Evolutionary conservation across 2,113 vertebrate species (phyloP).

Genomic region (Callaeas wilsoni): DNA sequence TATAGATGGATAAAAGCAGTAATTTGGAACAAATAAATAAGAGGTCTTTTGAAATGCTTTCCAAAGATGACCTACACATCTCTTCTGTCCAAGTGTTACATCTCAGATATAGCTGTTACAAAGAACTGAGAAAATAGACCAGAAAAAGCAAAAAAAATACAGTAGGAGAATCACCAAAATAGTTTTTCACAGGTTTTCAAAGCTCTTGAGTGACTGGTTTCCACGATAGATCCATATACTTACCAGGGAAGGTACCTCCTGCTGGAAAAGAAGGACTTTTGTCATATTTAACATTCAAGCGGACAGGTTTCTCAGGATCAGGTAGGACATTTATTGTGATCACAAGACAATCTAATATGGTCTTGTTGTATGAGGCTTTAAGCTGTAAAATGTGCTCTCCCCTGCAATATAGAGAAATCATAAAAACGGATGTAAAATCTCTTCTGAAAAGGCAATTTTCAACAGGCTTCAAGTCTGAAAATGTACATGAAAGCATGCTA

Average conservation of each 20-base stretch:
- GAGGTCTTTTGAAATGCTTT: neutral
- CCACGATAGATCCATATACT: neutral
- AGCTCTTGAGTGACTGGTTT: neutral
- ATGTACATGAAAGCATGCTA: neutral
- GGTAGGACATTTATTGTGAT: slow-evolving; percentile 83
- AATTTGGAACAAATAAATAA: neutral
- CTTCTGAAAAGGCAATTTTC: neutral
- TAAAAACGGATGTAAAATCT: neutral
- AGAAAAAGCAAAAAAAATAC: neutral
- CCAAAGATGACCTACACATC: neutral
- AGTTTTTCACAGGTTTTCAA: neutral
- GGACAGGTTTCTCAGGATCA: slow-evolving; percentile 83
- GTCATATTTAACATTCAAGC: slow-evolving; percentile 79
- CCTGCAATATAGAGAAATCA: slow-evolving; percentile 65
- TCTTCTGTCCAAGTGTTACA: neutral
- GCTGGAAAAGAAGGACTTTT: slow-evolving; percentile 71
- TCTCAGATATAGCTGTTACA: neutral
- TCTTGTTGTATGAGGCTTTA: slow-evolving; percentile 72
- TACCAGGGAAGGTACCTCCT: slow-evolving; percentile 84
- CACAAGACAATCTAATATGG: slow-evolving; percentile 70
- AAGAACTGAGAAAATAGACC: neutral
- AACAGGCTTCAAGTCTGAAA: neutral
- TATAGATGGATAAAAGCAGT: neutral
- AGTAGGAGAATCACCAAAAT: neutral
- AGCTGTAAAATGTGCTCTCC: slow-evolving; percentile 81